Evolutionary conservation across 1,140 invertebrate genomes (phyloP), one percentile per base, ranked within the genome.

Genomic region (Doryteuthis pealeii): DNA sequence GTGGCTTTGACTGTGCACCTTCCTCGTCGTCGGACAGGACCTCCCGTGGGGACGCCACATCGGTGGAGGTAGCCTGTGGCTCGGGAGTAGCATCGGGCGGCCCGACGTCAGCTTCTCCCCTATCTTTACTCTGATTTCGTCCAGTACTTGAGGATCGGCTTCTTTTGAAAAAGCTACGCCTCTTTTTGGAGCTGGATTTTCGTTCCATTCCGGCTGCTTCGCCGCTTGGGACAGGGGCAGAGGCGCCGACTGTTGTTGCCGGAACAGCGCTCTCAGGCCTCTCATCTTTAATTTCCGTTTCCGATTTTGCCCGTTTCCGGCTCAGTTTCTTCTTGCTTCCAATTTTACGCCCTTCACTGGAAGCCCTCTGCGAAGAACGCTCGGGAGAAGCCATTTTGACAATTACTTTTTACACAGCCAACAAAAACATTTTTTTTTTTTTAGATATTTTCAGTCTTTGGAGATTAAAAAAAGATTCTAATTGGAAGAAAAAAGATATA

Each of bases 1-100:
- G 66, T 33, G 66, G 66, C 32, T 31, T 26, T 5, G 2, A 12
- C 15, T 30, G 66, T 4, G 18, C 3, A 30, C 18, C 10, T 6
- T 30, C 28, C 30, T 68, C 66, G 66, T 68, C 66, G 66, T 68
- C 66, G 66, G 18, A 26, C 3, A 68, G 14, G 2, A 68, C 66
- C n/a, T 15, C 66, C 26, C 54, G 54, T 4, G 18, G 54, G 4
- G 18, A 22, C 5, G 54, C 54, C 5, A 58, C 54, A 5, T 28
- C 54, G 26, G 54, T 28, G 4, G 5, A 4, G 5, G 18, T 28
- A 10, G 54, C 54, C 18, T 28, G 18, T n/a, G 18, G 18, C 5
- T 28, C 18, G 26, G 3, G 26, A 5, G 5, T 28, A 22, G 26
- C 5, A 15, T 58, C 54, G 5, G 54, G 18, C 5, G 18, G 18